phyloP scores from a whole-genome alignment of 2,797 vertebrate genomes.

The Parotocinclus haroldoi region DNA sequence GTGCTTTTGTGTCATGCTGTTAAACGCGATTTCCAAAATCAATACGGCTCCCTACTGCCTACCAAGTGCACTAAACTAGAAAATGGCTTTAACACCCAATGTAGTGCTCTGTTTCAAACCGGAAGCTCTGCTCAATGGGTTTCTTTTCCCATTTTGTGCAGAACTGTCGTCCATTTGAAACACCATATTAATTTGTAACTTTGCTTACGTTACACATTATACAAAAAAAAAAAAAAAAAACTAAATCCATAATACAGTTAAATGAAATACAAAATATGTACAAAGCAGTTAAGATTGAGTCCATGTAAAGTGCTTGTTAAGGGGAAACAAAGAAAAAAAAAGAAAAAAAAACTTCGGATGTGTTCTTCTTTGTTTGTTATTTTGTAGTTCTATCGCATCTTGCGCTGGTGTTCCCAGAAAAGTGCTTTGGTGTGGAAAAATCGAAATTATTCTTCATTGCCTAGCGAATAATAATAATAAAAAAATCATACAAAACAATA shows the following conservation, averaged over 20 bases:
- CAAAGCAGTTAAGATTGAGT: constrained; percentile 65
- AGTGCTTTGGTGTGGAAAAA: constrained; percentile 82
- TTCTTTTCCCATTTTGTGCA: constrained; percentile 9
- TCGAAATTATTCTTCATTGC: constrained; percentile 58
- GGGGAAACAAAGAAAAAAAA: constrained; percentile 39
- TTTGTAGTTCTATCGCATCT: constrained; percentile 52
- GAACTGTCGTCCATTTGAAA: constrained; percentile 58
- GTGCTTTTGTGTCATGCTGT: background rate
- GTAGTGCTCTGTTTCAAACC: background rate
- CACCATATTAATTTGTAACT: constrained; percentile 39
- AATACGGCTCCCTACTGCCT: background rate
- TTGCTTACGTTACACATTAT: constrained; percentile 49
- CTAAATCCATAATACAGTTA: constrained; percentile 55
- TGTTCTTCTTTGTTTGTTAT: constrained; percentile 48
- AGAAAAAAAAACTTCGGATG: constrained; percentile 40
- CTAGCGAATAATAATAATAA: constrained; percentile 44
- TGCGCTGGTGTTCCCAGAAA: constrained; percentile 67
- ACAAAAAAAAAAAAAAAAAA: constrained; percentile 19
- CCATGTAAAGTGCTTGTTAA: constrained; percentile 81
- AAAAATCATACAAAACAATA: constrained; percentile 30
- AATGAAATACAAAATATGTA: constrained; percentile 65
- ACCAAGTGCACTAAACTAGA: constrained; percentile 3
- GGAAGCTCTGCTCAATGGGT: background rate
- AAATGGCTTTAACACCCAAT: background rate
- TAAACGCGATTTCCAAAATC: background rate